Base-by-base conservation (phyloP, 1,140 invertebrate species). In the Heliconius eleuchia region DNA sequence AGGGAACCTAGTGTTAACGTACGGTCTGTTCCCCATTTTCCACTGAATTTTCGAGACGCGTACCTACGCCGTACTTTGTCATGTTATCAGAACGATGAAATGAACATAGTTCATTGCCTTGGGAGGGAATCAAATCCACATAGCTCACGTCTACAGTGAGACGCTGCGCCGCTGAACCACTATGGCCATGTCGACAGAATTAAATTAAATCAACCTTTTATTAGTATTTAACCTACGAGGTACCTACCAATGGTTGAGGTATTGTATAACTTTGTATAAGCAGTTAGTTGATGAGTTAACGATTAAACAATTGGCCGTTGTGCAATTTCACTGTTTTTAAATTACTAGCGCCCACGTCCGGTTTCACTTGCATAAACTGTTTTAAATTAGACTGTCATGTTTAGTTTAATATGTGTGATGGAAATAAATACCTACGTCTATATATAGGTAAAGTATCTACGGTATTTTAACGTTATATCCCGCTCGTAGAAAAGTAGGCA, bases 251-350 rank as follows among this genome's bases (percentile, higher is more conserved):
- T 30, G 27, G 2, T 66, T 16, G 0, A 57, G 9, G 60, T 11
- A 30, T 66, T 30, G 13, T 66, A 66, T 27, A 66, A 16, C 3
- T 66, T 60, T 66, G 60, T 27, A 30, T 66, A 30, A 66, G 27
- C 27, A 16, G 42, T 46, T 46, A 46, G 42, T 46, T n/a, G 60
- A 66, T 66, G 60, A 66, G 11, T 66, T 16, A 66, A 66, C n/a
- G 60, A 66, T 66, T 16, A 30, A 18, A 66, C 60, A 66, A 66
- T 66, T 30, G 60, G 13, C 3, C n/a, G 60, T 66, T 66, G 13
- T 66, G 60, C 27, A 66, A 66, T 66, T 27, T 66, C 16, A 23
- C 11, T 66, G 27, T 66, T 66, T 66, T 66, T 66, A 66, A 66
- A 66, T 66, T 16, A 66, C 27, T 18, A 66, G 11, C 60, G 60